Evolutionary conservation across 1,140 invertebrate genomes (phyloP).

Genomic region (Meloidogyne hapla): DNA sequence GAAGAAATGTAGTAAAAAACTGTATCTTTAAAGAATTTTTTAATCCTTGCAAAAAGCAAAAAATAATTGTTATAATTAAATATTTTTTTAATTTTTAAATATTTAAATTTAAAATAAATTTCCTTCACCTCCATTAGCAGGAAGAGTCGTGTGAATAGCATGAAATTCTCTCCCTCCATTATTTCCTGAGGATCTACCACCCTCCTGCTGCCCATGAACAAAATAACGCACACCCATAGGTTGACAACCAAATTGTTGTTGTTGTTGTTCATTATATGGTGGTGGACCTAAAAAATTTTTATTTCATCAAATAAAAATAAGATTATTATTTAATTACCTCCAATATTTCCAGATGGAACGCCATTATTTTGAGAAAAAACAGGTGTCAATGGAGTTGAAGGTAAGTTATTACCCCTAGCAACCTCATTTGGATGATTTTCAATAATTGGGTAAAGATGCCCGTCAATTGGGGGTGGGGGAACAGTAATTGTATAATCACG

Average conservation of each 20-base stretch:
- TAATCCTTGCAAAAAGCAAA: neutral
- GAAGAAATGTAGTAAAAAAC: neutral
- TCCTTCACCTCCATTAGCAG: neutral
- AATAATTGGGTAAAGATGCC: neutral
- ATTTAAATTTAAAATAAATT: neutral
- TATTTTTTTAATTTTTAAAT: no score
- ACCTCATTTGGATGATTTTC: neutral
- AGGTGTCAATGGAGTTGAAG: neutral
- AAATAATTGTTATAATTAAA: no score
- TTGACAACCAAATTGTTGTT: neutral
- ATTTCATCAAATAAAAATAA: no score
- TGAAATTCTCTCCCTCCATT: neutral
- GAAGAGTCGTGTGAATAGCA: neutral
- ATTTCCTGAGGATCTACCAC: neutral
- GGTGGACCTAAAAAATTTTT: neutral
- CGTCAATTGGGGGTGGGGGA: neutral
- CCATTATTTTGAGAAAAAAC: neutral
- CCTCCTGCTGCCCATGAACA: neutral
- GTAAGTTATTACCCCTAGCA: slow-evolving; percentile 1
- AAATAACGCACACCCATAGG: neutral
- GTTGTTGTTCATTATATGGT: neutral
- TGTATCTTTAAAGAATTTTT: neutral
- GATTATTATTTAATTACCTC: neutral
- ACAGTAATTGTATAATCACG: neutral
- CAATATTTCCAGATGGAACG: neutral